Evolutionary conservation across 2,113 vertebrate genomes (phyloP).

Genomic region (Talpa occidentalis): DNA sequence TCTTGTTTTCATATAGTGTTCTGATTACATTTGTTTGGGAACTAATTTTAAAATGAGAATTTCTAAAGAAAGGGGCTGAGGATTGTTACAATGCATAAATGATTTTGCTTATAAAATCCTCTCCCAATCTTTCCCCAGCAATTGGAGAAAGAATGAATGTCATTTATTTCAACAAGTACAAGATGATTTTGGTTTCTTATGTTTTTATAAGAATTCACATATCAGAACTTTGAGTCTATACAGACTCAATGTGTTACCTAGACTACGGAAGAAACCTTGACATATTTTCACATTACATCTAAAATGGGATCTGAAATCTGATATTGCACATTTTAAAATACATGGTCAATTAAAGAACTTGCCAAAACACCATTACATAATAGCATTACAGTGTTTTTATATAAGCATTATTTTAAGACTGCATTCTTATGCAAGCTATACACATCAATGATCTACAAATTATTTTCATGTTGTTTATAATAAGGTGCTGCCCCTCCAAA

Average conservation of each 20-base stretch:
- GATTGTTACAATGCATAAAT: background rate
- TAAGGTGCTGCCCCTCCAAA: background rate
- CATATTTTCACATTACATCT: slow-evolving; percentile 41
- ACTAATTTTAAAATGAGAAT: slow-evolving; percentile 45
- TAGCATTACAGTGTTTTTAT: background rate
- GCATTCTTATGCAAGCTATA: background rate
- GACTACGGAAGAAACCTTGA: background rate
- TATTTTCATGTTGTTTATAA: slow-evolving; percentile 20
- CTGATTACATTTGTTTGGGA: slow-evolving; percentile 13
- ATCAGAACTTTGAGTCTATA: background rate
- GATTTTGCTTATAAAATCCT: background rate
- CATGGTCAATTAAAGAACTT: background rate
- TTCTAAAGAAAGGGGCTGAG: background rate
- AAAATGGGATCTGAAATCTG: slow-evolving; percentile 11
- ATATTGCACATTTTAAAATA: background rate
- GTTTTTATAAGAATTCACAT: background rate
- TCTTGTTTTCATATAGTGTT: background rate
- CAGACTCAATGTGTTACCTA: background rate
- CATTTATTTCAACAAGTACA: slow-evolving; percentile 11
- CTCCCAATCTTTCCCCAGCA: background rate
- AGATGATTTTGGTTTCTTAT: background rate
- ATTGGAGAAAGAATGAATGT: background rate
- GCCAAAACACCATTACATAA: background rate
- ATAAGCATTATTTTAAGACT: slow-evolving; percentile 25
- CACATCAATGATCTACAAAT: background rate